These are phyloP conservation scores for Nasua narica DNA, from an alignment of 2,797 vertebrate genomes.

Conservation along the genomic window DNA sequence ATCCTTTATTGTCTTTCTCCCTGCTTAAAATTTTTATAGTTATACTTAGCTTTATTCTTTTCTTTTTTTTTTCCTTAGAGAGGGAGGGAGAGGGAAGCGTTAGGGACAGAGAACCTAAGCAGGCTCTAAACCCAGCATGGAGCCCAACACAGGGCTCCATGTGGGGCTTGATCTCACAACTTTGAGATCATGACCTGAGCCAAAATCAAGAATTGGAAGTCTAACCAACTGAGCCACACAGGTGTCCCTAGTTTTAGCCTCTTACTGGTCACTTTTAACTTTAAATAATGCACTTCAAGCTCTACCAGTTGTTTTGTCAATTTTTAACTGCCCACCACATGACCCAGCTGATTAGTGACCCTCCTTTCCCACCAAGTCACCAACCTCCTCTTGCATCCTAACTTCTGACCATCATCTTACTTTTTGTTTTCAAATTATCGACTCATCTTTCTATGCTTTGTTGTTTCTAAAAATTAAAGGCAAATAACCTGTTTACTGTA, in stretches of 20 bases:
- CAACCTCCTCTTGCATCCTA: neutral
- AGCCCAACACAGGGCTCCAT: neutral
- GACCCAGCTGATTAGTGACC: neutral
- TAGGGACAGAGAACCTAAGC: neutral
- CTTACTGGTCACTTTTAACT: neutral
- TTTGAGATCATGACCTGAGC: neutral
- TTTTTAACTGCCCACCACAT: neutral
- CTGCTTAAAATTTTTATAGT: neutral
- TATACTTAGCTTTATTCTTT: neutral
- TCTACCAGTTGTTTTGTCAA: neutral
- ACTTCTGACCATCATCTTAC: neutral
- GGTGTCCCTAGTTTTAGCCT: neutral
- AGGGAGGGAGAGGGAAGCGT: neutral
- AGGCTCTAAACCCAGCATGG: neutral
- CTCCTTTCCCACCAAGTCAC: neutral
- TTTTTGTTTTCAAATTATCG: neutral
- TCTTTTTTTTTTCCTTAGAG: neutral
- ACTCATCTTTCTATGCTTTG: neutral
- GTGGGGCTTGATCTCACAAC: neutral
- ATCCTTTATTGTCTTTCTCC: neutral
- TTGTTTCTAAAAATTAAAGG: conserved; percentile 39
- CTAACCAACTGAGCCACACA: neutral
- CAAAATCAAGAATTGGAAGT: neutral
- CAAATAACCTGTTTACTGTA: neutral
- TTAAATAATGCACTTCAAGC: neutral